Conservation (phyloP, 2,888 invertebrate genomes). For the Leucania comma region DNA sequence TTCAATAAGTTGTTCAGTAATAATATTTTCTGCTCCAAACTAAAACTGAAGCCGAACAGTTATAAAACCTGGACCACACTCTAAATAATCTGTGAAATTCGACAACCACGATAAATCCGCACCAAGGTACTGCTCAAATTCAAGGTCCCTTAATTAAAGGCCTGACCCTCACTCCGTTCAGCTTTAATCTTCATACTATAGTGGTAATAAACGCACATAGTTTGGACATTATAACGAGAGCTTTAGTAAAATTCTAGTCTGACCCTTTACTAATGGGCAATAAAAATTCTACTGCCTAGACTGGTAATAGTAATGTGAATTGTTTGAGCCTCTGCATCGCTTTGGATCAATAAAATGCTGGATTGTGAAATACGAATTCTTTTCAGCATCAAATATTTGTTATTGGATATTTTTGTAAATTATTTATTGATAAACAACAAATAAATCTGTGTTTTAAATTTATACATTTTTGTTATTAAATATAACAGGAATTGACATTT, state of each 20-base stretch:
- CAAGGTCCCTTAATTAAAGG: constrained; percentile 82
- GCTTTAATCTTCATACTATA: constrained; percentile 81
- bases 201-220: constrained; percentile 79
- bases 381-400: background rate
- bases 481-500: no score
- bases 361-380: background rate
- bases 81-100: constrained; percentile 66
- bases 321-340: constrained; percentile 1
- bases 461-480: no score
- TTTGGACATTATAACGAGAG: constrained; percentile 64
- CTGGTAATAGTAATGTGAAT: constrained; percentile 22
- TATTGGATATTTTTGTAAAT: background rate
- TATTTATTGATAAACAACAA: no score
- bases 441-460: no score
- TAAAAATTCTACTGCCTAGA: constrained; percentile 55
- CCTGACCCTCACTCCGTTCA: constrained; percentile 75
- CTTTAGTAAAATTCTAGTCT: constrained; percentile 39
- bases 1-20: no score
- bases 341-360: background rate
- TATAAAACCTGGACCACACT: constrained; percentile 42
- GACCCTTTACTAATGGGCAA: constrained; percentile 47
- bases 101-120: constrained; percentile 78
- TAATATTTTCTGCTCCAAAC: background rate
- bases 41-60: constrained; percentile 7
- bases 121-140: constrained; percentile 67